These are phyloP conservation scores for Cydia strobilella DNA, from an alignment of 1,140 invertebrate genomes.

Conservation along the genomic window DNA sequence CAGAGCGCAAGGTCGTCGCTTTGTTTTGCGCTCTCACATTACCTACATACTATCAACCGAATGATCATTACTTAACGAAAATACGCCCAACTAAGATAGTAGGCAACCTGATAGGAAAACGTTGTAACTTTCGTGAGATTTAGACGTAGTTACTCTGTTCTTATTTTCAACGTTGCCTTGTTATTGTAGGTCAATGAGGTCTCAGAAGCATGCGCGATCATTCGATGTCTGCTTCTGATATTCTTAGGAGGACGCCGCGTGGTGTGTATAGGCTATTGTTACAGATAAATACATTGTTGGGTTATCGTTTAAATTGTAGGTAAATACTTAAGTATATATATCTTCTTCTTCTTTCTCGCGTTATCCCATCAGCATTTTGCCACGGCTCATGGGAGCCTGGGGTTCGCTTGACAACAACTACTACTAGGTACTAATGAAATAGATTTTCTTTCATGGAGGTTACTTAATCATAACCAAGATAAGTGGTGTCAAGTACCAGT, in stretches of 20 bases:
- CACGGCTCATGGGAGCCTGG: too few relatives aligned
- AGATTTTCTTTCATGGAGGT: neutral
- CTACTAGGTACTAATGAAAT: neutral
- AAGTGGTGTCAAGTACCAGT: neutral
- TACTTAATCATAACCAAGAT: neutral
- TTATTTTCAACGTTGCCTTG: neutral
- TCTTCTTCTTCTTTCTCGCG: too few relatives aligned
- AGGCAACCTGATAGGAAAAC: neutral
- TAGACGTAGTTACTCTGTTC: neutral
- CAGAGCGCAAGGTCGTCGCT: slow-evolving; percentile 64
- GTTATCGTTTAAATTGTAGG: neutral
- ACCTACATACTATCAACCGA: slow-evolving; percentile 55
- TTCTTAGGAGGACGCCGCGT: slow-evolving; percentile 14
- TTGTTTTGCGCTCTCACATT: slow-evolving; percentile 69
- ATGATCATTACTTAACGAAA: slow-evolving; percentile 69
- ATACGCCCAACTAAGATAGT: slow-evolving; percentile 40
- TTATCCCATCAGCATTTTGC: too few relatives aligned
- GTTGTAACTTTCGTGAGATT: neutral
- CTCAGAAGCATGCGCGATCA: slow-evolving; percentile 14
- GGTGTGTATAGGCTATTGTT: neutral
- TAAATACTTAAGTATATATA: too few relatives aligned
- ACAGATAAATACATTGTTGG: neutral
- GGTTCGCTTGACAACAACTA: too few relatives aligned
- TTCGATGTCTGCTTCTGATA: slow-evolving; percentile 19
- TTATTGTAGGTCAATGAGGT: slow-evolving; percentile 33